phyloP scores from a whole-genome alignment of 2,113 vertebrate genomes.

The Sterna hirundo region DNA sequence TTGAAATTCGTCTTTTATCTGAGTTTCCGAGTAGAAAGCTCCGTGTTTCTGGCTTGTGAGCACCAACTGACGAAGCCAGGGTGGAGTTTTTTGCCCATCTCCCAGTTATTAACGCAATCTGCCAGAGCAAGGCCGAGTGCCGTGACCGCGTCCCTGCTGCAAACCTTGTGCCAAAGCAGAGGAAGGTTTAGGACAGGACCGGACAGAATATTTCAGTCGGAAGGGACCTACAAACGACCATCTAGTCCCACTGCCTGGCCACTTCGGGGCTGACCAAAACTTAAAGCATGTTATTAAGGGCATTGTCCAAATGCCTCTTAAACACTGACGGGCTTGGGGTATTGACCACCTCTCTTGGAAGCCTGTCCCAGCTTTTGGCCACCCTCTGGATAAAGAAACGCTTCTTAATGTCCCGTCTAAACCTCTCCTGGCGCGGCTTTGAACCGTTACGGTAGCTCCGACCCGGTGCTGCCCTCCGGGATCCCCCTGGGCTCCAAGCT shows the following conservation, averaged over 20 bases:
- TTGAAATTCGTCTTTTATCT: neutral
- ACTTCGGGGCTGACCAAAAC: neutral
- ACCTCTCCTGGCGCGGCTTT: neutral
- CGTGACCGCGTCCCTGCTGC: rapidly evolving
- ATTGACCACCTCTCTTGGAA: neutral
- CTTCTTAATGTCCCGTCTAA: neutral
- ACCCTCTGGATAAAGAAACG: neutral
- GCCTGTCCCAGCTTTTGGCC: neutral
- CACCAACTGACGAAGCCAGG: neutral
- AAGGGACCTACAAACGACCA: neutral
- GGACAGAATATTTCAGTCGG: neutral
- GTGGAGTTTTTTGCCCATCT: neutral
- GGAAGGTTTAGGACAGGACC: neutral
- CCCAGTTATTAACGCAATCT: neutral
- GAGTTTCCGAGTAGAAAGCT: neutral
- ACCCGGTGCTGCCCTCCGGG: neutral
- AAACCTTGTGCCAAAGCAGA: neutral
- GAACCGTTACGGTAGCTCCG: neutral
- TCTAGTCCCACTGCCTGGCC: neutral
- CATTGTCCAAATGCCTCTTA: neutral
- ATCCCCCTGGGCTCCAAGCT: neutral
- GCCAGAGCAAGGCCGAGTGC: neutral
- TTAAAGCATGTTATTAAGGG: neutral
- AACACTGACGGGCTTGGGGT: neutral
- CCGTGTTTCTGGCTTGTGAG: neutral